These are phyloP conservation scores for Buphagus erythrorhynchus DNA, from an alignment of 2,797 vertebrate species.

Conservation along the genomic window DNA sequence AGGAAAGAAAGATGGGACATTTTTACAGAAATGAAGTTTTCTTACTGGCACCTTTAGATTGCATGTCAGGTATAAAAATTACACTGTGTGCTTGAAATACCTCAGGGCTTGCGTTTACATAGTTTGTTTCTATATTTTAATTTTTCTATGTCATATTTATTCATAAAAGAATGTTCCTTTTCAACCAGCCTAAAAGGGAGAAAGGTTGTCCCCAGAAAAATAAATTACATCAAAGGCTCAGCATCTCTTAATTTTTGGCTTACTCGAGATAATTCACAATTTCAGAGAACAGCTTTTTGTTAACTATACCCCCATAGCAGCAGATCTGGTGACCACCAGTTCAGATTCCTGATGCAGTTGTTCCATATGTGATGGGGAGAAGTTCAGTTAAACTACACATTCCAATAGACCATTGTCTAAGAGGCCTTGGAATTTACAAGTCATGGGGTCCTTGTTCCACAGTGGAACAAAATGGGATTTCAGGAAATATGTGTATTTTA, in stretches of 20 bases:
- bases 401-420: neutral
- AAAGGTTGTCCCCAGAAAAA: slow-evolving; percentile 25
- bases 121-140: slow-evolving; percentile 38
- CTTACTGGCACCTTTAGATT: slow-evolving; percentile 10
- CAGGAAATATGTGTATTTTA: neutral
- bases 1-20: slow-evolving; percentile 32
- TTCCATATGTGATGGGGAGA: neutral
- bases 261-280: neutral
- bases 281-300: slow-evolving; percentile 10
- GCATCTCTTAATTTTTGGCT: neutral
- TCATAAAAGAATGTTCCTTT: slow-evolving; percentile 54
- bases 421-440: neutral
- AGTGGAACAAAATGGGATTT: neutral
- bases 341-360: neutral
- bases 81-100: slow-evolving; percentile 76
- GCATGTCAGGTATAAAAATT: slow-evolving; percentile 24
- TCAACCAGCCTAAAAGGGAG: neutral
- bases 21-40: slow-evolving; percentile 20
- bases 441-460: neutral
- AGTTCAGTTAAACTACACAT: neutral
- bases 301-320: neutral
- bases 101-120: slow-evolving; percentile 77
- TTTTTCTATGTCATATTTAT: slow-evolving; percentile 74
- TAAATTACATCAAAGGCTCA: slow-evolving; percentile 25
- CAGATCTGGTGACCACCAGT: neutral